phyloP scores from a whole-genome alignment of 2,113 vertebrate genomes.

The Rhodinocichla rosea region DNA sequence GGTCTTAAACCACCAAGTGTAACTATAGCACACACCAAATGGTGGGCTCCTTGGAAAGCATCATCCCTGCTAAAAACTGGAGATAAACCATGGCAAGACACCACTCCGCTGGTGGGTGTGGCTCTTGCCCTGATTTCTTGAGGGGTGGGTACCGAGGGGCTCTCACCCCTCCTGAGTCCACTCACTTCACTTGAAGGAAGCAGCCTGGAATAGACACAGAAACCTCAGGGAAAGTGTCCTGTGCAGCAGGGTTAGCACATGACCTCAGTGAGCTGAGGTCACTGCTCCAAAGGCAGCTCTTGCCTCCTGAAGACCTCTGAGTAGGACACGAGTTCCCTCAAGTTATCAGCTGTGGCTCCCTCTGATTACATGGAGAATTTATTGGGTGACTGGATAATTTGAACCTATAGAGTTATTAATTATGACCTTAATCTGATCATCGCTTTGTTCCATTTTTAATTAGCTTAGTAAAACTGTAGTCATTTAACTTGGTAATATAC shows the following conservation, averaged over 20 bases:
- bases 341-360: not conserved
- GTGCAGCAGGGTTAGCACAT: fast-evolving
- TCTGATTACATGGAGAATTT: constrained; percentile 4
- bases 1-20: not conserved
- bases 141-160: fast-evolving
- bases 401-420: constrained; percentile 56
- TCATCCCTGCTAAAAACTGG: not conserved
- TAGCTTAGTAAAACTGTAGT: constrained; percentile 48
- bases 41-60: not conserved
- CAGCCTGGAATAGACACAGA: not conserved
- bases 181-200: not conserved
- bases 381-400: constrained; percentile 41
- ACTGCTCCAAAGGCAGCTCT: not conserved
- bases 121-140: not conserved
- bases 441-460: constrained; percentile 63
- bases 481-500: constrained; percentile 29
- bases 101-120: not conserved
- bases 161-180: not conserved
- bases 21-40: fast-evolving
- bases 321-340: not conserved
- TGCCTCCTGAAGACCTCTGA: not conserved
- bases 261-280: not conserved
- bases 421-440: constrained; percentile 59
- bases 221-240: not conserved
- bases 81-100: not conserved